Evolutionary conservation across 2,888 invertebrate species (phyloP), one percentile per base, ranked within the genome.

Genomic region (Eristalinus aeneus): DNA sequence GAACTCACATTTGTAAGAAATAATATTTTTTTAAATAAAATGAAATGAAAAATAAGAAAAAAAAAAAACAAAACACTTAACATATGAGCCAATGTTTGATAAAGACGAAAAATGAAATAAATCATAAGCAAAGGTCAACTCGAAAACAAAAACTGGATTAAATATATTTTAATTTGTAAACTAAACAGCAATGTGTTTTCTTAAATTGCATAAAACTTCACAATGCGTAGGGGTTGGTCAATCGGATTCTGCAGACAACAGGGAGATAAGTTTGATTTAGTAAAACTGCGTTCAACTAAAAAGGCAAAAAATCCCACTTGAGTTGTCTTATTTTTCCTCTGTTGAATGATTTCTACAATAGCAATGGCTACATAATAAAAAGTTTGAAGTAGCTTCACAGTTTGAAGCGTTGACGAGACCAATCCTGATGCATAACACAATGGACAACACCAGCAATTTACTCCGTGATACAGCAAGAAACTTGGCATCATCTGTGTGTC

Each of bases 21-120:
- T 63, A 67, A 84, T 86, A 86, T 86, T 86, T 86, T 86, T 86
- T 86, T 86, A 86, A 85, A 81, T 68, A 85, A 71, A 76, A 69
- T 27, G 31, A n/a, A 63, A 75, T 53, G 76, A 32, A 36, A 63
- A 27, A 76, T 69, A 81, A 63, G 31, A 12, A 53, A 63, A 60
- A 77, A 11, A 34, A 63, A 64, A 58, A 46, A 22, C 27, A 53
- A 71, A 65, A 75, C 34, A 22, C 23, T 65, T 58, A 64, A 75
- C 46, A 71, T 34, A 58, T 12, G 71, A 67, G 69, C 53, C 63
- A 78, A 71, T 69, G 54, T 61, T 65, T 56, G 56, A 71, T 64
- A 75, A 68, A 63, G 71, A 72, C 27, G 16, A 54, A 73, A 27
- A 58, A 73, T 68, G n/a, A 56, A 69, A 68, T 77, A 68, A 64